phyloP scores from a whole-genome alignment of 2,888 invertebrate genomes.

The Oconnorella tubifera region DNA sequence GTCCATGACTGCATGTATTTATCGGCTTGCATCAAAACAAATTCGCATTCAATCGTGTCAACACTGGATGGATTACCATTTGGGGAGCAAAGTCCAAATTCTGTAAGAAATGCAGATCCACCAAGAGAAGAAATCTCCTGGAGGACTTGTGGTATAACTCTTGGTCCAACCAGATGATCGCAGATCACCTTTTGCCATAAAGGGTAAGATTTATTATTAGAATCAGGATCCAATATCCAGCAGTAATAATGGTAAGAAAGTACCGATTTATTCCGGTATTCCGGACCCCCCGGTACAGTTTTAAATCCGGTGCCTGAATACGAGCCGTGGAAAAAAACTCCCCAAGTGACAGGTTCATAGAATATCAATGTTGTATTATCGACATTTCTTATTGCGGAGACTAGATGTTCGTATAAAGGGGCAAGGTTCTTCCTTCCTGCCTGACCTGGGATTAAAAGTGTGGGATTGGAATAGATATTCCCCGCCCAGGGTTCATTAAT shows the following conservation, averaged over 20 bases:
- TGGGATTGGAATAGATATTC: slow-evolving; percentile 38
- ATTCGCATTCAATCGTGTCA: slow-evolving; percentile 38
- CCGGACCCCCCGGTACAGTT: slow-evolving; percentile 39
- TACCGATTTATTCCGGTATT: slow-evolving; percentile 31
- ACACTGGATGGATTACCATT: slow-evolving; percentile 31
- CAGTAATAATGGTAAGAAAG: slow-evolving; percentile 45
- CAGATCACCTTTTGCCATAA: slow-evolving; percentile 33
- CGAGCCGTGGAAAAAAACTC: slow-evolving; percentile 33
- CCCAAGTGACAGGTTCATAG: slow-evolving; percentile 47
- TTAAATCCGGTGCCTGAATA: slow-evolving; percentile 39
- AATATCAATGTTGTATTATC: slow-evolving; percentile 41
- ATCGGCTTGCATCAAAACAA: slow-evolving; percentile 38
- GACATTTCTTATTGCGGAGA: slow-evolving; percentile 37
- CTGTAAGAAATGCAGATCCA: slow-evolving; percentile 42
- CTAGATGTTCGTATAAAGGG: slow-evolving; percentile 38
- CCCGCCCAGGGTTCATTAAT: slow-evolving; percentile 47
- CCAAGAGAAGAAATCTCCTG: slow-evolving; percentile 34
- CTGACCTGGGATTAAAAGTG: slow-evolving; percentile 39
- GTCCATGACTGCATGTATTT: slow-evolving; percentile 42
- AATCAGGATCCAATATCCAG: slow-evolving; percentile 35
- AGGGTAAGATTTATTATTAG: slow-evolving; percentile 23
- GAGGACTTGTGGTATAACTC: slow-evolving; percentile 29
- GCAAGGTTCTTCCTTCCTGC: slow-evolving; percentile 40
- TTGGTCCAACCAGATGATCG: slow-evolving; percentile 36
- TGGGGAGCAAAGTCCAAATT: slow-evolving; percentile 43